A percentile compares a stretch with the other conserved stretches of the same genome.
Evolutionary conservation across 2,113 vertebrate species (phyloP).

Genomic region (Saiga tatarica): DNA sequence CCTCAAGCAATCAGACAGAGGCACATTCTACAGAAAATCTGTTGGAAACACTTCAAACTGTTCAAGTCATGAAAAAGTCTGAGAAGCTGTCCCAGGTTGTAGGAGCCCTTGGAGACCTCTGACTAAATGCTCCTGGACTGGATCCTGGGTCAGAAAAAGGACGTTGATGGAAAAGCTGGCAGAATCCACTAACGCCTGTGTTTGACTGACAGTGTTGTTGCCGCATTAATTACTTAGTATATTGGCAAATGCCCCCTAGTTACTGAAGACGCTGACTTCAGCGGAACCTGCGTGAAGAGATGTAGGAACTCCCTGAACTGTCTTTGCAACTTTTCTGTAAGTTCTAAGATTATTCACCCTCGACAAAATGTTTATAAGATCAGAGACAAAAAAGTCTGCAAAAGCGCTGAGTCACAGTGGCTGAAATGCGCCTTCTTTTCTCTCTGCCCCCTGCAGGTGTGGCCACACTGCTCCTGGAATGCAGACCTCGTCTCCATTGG

Average conservation of each 20-base stretch:
- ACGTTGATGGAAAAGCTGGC: fast-evolving
- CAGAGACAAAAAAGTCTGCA: neutral
- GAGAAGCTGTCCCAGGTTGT: neutral
- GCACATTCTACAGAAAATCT: neutral
- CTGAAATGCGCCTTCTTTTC: fast-evolving
- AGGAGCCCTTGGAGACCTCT: fast-evolving
- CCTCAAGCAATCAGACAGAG: neutral
- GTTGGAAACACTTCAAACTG: neutral
- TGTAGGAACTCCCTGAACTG: neutral
- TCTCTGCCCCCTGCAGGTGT: fast-evolving
- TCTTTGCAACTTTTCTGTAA: neutral
- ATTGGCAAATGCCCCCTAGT: neutral
- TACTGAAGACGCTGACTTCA: too few species aligned
- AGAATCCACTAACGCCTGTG: fast-evolving
- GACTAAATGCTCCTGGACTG: too few species aligned
- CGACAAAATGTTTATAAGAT: neutral
- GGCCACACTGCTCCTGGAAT: fast-evolving
- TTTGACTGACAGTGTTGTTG: fast-evolving
- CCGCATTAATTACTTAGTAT: neutral
- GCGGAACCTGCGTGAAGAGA: neutral
- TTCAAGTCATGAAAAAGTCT: fast-evolving
- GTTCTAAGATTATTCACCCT: neutral
- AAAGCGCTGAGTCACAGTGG: fast-evolving
- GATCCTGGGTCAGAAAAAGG: neutral
- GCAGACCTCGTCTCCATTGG: fast-evolving